These are phyloP conservation scores for Mya arenaria DNA, from an alignment of 1,140 invertebrate genomes.

Conservation along the genomic window DNA sequence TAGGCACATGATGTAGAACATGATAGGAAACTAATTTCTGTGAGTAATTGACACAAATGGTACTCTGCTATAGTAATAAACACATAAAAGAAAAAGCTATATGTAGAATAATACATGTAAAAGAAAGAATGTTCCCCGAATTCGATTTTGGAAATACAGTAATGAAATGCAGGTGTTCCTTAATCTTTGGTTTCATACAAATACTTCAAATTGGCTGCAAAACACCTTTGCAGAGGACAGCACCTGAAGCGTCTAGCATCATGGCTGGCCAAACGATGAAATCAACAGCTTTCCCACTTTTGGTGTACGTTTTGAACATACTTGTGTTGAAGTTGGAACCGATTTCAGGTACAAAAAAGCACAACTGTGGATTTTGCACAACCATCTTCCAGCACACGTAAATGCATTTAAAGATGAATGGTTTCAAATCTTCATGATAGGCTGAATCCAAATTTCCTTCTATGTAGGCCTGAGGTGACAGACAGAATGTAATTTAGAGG, in stretches of 20 bases:
- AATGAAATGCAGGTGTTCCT: too few species aligned
- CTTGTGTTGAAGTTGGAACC: not conserved
- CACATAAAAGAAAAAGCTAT: too few species aligned
- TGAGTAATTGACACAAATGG: too few species aligned
- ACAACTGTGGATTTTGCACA: slow-evolving; percentile 3
- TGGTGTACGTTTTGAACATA: not conserved
- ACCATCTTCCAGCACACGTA: slow-evolving; percentile 31
- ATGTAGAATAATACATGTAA: too few species aligned
- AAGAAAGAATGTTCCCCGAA: too few species aligned
- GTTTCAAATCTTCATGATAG: not conserved
- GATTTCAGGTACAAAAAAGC: not conserved
- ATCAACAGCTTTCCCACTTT: not conserved
- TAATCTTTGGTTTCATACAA: too few species aligned
- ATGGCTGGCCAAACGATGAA: not conserved
- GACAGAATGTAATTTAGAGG: too few species aligned
- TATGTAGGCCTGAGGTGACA: not conserved
- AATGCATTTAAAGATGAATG: slow-evolving; percentile 7
- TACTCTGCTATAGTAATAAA: too few species aligned
- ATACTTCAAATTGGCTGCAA: too few species aligned
- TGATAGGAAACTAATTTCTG: too few species aligned
- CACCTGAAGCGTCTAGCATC: not conserved
- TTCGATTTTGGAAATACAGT: too few species aligned
- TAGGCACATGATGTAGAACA: too few species aligned
- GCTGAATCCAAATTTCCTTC: slow-evolving; percentile 1
- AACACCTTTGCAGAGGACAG: not conserved